Evolutionary conservation across 1,140 invertebrate genomes (phyloP), one percentile per base, ranked within the genome.

Genomic region (Nasonia vitripennis): DNA sequence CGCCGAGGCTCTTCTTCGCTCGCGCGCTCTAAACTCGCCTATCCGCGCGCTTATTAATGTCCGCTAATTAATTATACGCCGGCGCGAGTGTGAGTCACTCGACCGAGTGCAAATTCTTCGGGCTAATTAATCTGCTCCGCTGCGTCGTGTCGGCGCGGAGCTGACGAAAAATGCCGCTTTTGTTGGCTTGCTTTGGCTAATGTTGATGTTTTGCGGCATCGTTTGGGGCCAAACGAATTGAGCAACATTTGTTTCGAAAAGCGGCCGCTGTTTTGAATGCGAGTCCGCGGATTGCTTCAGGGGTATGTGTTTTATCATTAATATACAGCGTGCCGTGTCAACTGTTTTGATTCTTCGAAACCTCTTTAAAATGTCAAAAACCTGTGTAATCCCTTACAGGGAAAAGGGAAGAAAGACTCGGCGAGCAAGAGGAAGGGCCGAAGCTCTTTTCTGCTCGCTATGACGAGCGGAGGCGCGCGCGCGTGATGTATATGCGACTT

Each of bases 401-500:
- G 34, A 31, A 73, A 81, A 71, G 34, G 70, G 55, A 73, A 14
- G 34, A n/a, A 7, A 27, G 14, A 71, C 27, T 27, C 3, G 12
- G 23, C 23, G 31, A 34, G 4, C 34, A 37, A 34, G 23, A 70
- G 67, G 12, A 71, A 34, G 31, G 23, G 31, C 23, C 70, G 23
- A 34, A 73, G 7, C 27, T 17, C 27, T 10, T 73, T 37, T 73
- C 70, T 62, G 17, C 55, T n/a, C 20, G 2, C 20, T 55, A 20
- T 20, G 11, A 51, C 17, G 55, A 62, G 55, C 55, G 51, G 14
- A 55, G 86, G 79, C 48, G 34, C 5, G 48, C 45, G 68, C 20
- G 67, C 84, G 87, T 91, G 89, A 90, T 90, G 88, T 90, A 27
- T 70, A 91, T 90, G 88, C 89, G 90, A 89, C 89, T 89, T 91